Evolutionary conservation across 2,888 invertebrate species (phyloP).

Genomic region (Teleogryllus oceanicus): DNA sequence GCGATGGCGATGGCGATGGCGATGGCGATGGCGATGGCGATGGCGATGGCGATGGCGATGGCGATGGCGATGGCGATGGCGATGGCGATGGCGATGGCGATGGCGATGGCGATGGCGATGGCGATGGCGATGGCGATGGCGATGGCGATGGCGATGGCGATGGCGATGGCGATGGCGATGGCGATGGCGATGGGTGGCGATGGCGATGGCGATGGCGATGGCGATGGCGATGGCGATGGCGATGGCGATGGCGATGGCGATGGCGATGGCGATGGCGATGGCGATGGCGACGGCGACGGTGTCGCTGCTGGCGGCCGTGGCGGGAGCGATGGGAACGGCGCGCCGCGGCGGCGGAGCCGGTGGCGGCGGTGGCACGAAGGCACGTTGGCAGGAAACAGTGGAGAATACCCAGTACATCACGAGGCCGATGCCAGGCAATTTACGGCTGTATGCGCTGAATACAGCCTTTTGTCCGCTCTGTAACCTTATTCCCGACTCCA

Average conservation of each 20-base stretch:
- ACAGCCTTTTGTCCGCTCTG: no score
- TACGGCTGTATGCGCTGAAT: conserved; percentile 22
- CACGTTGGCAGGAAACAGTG: neutral
- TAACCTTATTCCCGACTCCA: no score
- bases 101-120: neutral
- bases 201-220: neutral
- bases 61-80: neutral
- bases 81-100: neutral
- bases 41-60: neutral
- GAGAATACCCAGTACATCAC: neutral
- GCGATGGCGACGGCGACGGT: neutral
- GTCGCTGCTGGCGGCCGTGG: no score
- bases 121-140: neutral
- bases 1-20: neutral
- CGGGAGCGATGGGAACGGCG: no score
- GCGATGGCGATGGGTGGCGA: neutral
- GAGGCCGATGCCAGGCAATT: conserved; percentile 18
- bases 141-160: neutral
- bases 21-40: neutral
- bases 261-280: neutral
- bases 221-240: neutral
- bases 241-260: neutral
- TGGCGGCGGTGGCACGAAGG: neutral
- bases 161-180: neutral
- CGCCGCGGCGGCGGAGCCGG: neutral